A percentile compares a stretch with the other conserved stretches of the same genome.
These are phyloP conservation scores for Trissonchulus latispiculum DNA, from an alignment of 2,888 invertebrate species.

Conservation along the genomic window DNA sequence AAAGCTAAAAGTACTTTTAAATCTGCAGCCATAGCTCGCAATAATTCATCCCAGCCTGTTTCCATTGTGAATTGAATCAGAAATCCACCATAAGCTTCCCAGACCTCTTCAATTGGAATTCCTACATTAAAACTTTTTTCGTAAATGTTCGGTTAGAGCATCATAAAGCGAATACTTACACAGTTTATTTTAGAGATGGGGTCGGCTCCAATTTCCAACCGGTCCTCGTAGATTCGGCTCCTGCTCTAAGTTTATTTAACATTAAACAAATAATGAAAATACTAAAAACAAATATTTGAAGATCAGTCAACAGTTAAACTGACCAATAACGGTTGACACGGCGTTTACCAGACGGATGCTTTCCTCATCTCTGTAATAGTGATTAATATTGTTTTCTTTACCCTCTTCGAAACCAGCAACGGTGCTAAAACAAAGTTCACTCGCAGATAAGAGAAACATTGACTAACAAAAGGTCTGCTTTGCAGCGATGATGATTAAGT, in stretches of 20 bases:
- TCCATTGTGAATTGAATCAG: constrained; percentile 41
- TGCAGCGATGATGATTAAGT: too few species aligned
- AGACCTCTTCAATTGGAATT: constrained; percentile 37
- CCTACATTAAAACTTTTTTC: constrained; percentile 30
- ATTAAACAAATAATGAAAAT: too few species aligned
- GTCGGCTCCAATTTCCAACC: too few species aligned
- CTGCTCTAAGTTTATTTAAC: too few species aligned
- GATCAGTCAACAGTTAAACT: too few species aligned
- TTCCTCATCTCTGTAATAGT: constrained; percentile 39
- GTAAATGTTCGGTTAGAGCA: too few species aligned
- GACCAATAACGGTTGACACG: constrained; percentile 35
- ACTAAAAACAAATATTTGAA: too few species aligned
- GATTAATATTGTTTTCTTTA: constrained; percentile 41
- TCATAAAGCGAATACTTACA: too few species aligned
- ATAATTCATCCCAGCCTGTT: constrained; percentile 42
- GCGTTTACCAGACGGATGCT: constrained; percentile 37
- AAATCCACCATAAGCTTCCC: constrained; percentile 40
- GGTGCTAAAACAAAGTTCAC: constrained; percentile 28
- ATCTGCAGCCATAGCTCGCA: constrained; percentile 39
- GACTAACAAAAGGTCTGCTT: too few species aligned
- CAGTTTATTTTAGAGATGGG: too few species aligned
- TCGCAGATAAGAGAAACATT: too few species aligned
- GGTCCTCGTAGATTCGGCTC: too few species aligned
- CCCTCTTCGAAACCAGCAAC: constrained; percentile 38
- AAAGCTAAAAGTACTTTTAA: constrained; percentile 31